Conservation (phyloP, 2,113 vertebrate species). For the Prietella phreatophila region DNA sequence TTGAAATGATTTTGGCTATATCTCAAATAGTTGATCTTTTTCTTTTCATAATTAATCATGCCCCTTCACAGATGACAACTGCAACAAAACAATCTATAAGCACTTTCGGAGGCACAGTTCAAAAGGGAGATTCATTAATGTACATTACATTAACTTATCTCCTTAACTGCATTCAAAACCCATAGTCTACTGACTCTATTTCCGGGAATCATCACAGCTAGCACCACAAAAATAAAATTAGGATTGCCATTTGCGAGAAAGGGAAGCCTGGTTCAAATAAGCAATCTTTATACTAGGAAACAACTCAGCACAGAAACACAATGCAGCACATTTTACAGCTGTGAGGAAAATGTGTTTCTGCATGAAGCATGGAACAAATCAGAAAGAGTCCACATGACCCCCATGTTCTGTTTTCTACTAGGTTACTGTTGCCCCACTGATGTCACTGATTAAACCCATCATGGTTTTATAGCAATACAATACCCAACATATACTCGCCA, state of each 20-base stretch:
- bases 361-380: neutral
- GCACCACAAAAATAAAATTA: neutral
- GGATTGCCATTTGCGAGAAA: neutral
- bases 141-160: neutral
- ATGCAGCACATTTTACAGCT: neutral
- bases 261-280: neutral
- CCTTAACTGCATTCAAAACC: neutral
- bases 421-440: neutral
- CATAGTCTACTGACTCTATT: neutral
- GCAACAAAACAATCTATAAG: neutral
- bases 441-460: neutral
- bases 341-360: neutral
- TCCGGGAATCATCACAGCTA: neutral
- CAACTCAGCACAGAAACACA: conserved; percentile 1
- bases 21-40: neutral
- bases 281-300: neutral
- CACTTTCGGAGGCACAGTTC: conserved; percentile 10
- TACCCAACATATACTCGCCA: neutral
- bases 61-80: neutral
- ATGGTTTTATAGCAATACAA: neutral
- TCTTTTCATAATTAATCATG: conserved; percentile 16
- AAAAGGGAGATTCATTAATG: conserved; percentile 4
- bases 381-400: neutral
- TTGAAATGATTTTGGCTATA: neutral
- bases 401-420: neutral